Base-by-base conservation (phyloP, 1,140 invertebrate genomes). In the Drosophila tropicalis region DNA sequence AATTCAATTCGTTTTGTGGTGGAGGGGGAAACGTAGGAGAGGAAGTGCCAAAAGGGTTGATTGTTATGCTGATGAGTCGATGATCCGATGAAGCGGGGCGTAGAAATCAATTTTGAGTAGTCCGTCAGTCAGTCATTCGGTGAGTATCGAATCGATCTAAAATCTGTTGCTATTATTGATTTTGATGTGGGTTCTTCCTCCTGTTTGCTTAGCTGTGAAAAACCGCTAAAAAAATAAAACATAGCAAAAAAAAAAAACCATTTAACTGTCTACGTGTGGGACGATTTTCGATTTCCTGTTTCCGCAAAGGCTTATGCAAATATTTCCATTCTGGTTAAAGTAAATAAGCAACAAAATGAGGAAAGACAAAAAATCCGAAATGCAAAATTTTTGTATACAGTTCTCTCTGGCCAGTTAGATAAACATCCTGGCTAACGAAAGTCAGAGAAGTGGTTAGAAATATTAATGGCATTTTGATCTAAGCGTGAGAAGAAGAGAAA, bases 391-490 rank as follows among this genome's bases (percentile, higher is more conserved):
- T 9, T 51, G 19, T 51, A 22, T 22, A 19, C 19, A 19, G 3
- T 51, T 12, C 19, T 10, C 1, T 51, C 7, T 19, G 10, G 17
- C 41, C 32, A 64, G 40, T 17, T 36, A 51, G 29, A 22, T 29
- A n/a, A 69, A 62, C 62, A 74, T 77, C 66, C 71, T 70, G 71
- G 25, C 15, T 6, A 32, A 40, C 47, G 40, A 47, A 60, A 44
- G 3, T 47, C 39, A 60, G 44, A 66, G 32, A 47, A 29, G 39
- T 40, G 44, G 44, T 51, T 51, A 22, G 29, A 54, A 41, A 54
- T 39, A 83, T 86, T 83, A 73, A 86, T 83, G 69, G 77, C 54
- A 62, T 71, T 83, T 77, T 86, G 68, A 83, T 77, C 62, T 64
- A 41, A 80, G 71, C 82, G 74, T 86, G 67, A 83, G 68, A 58